Evolutionary conservation across 2,888 invertebrate genomes (phyloP), one percentile per base, ranked within the genome.

Genomic region (Pecten maximus): DNA sequence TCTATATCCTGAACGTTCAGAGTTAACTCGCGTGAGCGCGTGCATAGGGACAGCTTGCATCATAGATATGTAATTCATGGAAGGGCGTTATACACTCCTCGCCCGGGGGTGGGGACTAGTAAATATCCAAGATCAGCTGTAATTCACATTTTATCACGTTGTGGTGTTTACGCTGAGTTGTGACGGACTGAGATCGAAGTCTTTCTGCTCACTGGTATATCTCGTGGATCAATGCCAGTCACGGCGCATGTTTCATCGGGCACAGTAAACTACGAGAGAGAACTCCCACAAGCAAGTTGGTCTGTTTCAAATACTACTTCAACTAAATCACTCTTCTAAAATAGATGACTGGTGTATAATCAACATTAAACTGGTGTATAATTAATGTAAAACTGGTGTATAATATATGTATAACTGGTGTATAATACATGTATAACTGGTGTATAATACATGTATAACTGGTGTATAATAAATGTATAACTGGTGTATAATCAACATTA

Each of bases 21-120:
- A 74, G 28, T 74, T 74, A 74, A 74, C 74, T 35, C 74, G 74
- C 74, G 74, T 74, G 28, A 74, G 74, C 74, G 74, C 28, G 74
- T 74, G 74, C 74, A 74, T 74, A 74, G 74, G 74, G 74, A 74
- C 74, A 74, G 74, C 74, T 74, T 74, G 74, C 74, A 74, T 74
- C 74, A 74, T 74, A 74, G 28, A 74, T 74, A 74, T 3, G 74
- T 74, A 74, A 28, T 74, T 74, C 74, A 74, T 74, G 74, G 74
- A 74, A 74, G 74, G 74, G 74, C 74, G 74, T 28, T 16, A 74
- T 10, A 74, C 74, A 74, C 74, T 74, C 74, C 74, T 74, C 74
- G 74, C 74, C 74, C 74, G 74, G 74, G 74, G 74, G 74, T 74
- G 74, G 74, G 74, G 74, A 74, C 6, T 35, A 74, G 74, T 74